Base-by-base conservation (phyloP, 1,140 invertebrate genomes). In the Drosophila nasuta region DNA sequence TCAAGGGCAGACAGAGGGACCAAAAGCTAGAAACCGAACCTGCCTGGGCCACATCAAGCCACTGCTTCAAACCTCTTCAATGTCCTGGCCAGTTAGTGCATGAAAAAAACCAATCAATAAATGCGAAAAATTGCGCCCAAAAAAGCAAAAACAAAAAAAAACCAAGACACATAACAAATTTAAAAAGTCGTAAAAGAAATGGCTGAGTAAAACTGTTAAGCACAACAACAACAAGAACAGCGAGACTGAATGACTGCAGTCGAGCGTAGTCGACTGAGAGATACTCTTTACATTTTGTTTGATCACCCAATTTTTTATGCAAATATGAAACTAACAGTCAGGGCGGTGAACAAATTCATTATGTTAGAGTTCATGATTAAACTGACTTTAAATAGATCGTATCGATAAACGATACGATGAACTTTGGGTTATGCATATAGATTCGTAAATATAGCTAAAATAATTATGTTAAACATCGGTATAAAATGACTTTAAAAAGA, bases 21-120 rank as follows among this genome's bases (percentile, higher is more conserved):
- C 63, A 59, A 48, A 59, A 52, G n/a, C 49, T 10, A 60, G 48
- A 51, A 59, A 15, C 60, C 35, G 48, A 35, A 49, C 25, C 49
- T 38, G 35, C 7, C 35, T 10, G 35, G 10, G 35, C 35, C 30
- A 6, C 30, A 6, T 20, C 20, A 5, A 38, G 35, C 35, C 30
- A 6, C 30, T 33, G 17, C 20, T 11, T 5, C 2, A 2, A 28
- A 51, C 48, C 8, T 30, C n/a, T 4, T 10, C 49, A 28, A 51
- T 3, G n/a, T 7, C 30, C 25, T 28, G 38, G 10, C 41, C 33
- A 68, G 56, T 28, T 56, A 45, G 49, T 52, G 49, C 49, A 52
- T 52, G 49, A 66, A 8, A 66, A 72, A 72, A 85, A 70, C 63
- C 75, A 85, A 85, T 85, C 82, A 85, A 85, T 85, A 85, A 81